phyloP scores from a whole-genome alignment of 2,888 invertebrate species.

The Tetramorium bicarinatum region DNA sequence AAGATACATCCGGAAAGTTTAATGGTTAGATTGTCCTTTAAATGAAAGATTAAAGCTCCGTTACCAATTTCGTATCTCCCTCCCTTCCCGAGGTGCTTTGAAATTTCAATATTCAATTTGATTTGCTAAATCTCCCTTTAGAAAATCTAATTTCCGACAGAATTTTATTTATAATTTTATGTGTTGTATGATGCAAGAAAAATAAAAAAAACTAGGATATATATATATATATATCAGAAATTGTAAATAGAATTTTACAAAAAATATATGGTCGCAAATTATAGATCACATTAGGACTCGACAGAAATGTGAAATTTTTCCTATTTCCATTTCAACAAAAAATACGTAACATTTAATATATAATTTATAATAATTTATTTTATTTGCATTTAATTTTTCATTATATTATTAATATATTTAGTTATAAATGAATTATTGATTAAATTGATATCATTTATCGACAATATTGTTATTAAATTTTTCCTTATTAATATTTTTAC shows the following conservation, averaged over 20 bases:
- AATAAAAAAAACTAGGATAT: not conserved
- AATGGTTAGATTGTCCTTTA: conserved; percentile 63
- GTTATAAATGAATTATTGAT: not conserved
- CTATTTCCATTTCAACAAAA: not conserved
- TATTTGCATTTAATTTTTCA: conserved; percentile 9
- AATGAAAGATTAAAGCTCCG: conserved; percentile 65
- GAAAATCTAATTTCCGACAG: conserved; percentile 14
- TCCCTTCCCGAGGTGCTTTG: not conserved
- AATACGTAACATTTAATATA: not conserved
- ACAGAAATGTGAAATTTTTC: not conserved
- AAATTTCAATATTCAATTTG: conserved; percentile 28
- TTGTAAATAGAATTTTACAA: not conserved
- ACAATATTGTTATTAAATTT: not conserved
- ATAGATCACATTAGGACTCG: not conserved
- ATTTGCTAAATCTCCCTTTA: conserved; percentile 27
- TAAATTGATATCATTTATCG: not conserved
- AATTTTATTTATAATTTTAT: not conserved
- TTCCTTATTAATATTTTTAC: not conserved
- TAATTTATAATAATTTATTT: too few relatives aligned
- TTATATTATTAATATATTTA: not conserved
- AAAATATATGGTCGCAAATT: not conserved
- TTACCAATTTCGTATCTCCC: conserved; percentile 41
- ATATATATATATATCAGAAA: not conserved
- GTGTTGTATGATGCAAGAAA: not conserved
- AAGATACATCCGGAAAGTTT: conserved; percentile 67